Percentiles rank a stretch among this genome's conserved stretches.
These are phyloP conservation scores for Agrochola circellaris DNA, from an alignment of 2,888 invertebrate species.

Conservation along the genomic window DNA sequence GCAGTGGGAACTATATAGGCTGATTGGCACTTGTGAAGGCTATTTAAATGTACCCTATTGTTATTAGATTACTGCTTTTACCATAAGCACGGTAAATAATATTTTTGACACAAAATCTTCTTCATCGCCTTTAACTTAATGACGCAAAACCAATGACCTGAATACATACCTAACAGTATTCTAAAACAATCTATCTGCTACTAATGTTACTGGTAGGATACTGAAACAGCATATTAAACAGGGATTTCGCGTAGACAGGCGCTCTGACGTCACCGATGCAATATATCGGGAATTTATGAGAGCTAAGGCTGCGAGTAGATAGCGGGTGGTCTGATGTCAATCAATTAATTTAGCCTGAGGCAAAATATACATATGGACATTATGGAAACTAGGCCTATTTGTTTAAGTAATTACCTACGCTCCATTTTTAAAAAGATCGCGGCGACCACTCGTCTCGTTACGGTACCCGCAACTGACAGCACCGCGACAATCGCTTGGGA, in stretches of 20 bases:
- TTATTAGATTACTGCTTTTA: not conserved
- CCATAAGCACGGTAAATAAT: not conserved
- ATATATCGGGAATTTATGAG: slow-evolving; percentile 32
- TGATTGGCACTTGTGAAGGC: too few species aligned
- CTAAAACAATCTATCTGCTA: slow-evolving; percentile 33
- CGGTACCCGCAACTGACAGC: too few species aligned
- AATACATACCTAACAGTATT: not conserved
- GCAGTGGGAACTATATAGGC: too few species aligned
- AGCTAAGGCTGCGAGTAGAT: slow-evolving; percentile 22
- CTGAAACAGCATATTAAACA: slow-evolving; percentile 58
- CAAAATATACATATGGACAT: too few species aligned
- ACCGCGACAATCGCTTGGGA: too few species aligned
- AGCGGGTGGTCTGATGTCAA: not conserved
- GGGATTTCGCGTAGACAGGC: slow-evolving; percentile 24
- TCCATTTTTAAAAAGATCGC: too few species aligned
- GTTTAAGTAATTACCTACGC: too few species aligned
- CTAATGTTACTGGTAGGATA: slow-evolving; percentile 35
- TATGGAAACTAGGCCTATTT: too few species aligned
- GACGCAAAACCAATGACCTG: too few species aligned
- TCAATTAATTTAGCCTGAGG: not conserved
- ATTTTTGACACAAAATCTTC: not conserved
- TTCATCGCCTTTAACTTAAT: not conserved
- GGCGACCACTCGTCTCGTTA: too few species aligned
- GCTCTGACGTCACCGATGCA: slow-evolving; percentile 47
- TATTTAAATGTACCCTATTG: too few species aligned